Base-by-base conservation (phyloP, 2,888 invertebrate species). In the Agonopterix arenella region DNA sequence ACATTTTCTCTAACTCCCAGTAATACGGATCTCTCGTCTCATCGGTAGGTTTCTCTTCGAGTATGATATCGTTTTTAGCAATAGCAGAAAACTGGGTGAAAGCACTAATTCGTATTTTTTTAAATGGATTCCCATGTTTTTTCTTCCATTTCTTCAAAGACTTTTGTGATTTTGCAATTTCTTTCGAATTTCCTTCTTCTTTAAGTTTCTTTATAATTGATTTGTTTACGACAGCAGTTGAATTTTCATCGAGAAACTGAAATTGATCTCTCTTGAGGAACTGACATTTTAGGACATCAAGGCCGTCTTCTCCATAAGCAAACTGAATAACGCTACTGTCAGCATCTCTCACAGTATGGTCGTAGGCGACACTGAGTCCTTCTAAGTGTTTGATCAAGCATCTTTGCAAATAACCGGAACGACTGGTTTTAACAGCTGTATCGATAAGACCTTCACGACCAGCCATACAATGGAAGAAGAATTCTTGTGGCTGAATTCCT, bases 381-480 rank as follows among this genome's bases (percentile, higher is more conserved):
- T 99, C 99, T 56, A 99, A 89, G 89, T 99, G 98, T 80, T 99
- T 99, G 52, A 99, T 96, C 8, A 99, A 90, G 83, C 99, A 99
- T 57, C 98, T 91, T 82, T 99, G 98, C 50, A 99, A 90, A 79
- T 99, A 99, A 62, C 99, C 99, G 63, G 98, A 98, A 55, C 98
- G 93, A 85, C 98, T 98, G 1, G 99, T 99, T 90, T 99, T 99
- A 0, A 99, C 99, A 57, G 99, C 99, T 3, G 99, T 99, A 92
- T 99, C 99, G 66, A 99, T 97, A 49, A 99, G 92, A 90, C 99
- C 97, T 92, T 99, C 99, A 80, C 99, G 93, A 50, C 99, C 99
- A 49, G 99, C 99, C 99, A 99, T 99, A 73, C 99, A 99, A 91
- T 99, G 99, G 85, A 98, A 99, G 88, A 98, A 99, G 77, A 98